Evolutionary conservation across 2,888 invertebrate genomes (phyloP), one percentile per base, ranked within the genome.

Genomic region (Drosophila pseudotalamancana): DNA sequence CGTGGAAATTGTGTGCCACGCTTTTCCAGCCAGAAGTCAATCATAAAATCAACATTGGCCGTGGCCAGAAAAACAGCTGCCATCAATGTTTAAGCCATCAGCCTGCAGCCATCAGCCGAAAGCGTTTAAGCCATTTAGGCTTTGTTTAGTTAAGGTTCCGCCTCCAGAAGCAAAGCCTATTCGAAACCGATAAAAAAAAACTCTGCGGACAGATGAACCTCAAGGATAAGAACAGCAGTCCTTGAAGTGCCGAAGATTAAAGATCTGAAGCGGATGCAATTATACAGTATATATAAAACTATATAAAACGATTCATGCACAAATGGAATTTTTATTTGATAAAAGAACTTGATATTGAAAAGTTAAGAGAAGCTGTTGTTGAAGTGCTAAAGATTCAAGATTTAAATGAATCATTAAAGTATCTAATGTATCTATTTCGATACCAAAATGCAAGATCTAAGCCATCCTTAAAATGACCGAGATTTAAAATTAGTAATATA

Each of bases 51-150:
- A 73, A 69, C 74, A 69, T 72, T 46, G 45, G 21, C 35, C 45
- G 27, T 19, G 42, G 21, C 48, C 46, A 39, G 39, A 12, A 23
- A 23, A n/a, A n/a, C n/a, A n/a, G 25, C 25, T 25, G 25, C 25
- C 3, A 9, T 3, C 25, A 25, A 9, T 29, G n/a, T n/a, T n/a
- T n/a, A n/a, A 6, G 23, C 31, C 50, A 21, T 12, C 53, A 53
- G 39, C 27, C 27, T 37, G 12, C 55, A 50, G 37, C 55, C 54
- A 49, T 31, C 60, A 42, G 21, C 51, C 27, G 54, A 63, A 73
- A 68, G 53, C 60, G 50, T 49, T 68, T 73, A 73, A 73, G 63
- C 73, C 64, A 68, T 73, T 73, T 73, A 72, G 63, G 49, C 65
- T 32, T 61, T 64, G 55, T 67, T 72, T 56, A 72, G 40, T 23